Evolutionary conservation across 2,113 vertebrate genomes (phyloP).

Genomic region (Pollachius pollachius): DNA sequence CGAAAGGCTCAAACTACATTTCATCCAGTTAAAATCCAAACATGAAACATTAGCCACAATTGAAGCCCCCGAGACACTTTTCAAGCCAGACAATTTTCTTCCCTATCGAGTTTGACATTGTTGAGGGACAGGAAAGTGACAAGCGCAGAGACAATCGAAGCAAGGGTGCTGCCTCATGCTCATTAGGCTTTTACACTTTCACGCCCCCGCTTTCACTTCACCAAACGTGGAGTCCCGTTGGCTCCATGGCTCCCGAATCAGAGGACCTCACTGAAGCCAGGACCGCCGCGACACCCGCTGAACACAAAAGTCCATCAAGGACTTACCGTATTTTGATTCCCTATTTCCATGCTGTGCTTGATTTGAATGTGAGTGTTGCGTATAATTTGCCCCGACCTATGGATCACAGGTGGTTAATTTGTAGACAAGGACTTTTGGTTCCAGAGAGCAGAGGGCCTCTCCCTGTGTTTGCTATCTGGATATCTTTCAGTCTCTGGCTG

Average conservation of each 20-base stretch:
- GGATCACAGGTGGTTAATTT: slow-evolving; percentile 39
- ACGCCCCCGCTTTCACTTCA: slow-evolving; percentile 63
- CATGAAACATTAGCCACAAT: slow-evolving; percentile 39
- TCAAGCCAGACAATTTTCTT: slow-evolving; percentile 41
- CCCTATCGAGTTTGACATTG: slow-evolving; percentile 54
- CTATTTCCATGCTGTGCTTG: no score
- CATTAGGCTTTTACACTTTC: slow-evolving; percentile 67
- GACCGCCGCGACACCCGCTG: slow-evolving; percentile 33
- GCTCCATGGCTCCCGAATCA: slow-evolving; percentile 48
- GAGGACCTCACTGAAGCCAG: slow-evolving; percentile 56
- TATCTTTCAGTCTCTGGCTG: not conserved
- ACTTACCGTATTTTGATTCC: no score
- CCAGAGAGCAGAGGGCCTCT: slow-evolving; percentile 12
- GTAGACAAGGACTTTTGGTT: slow-evolving; percentile 61
- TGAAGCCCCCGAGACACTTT: slow-evolving; percentile 33
- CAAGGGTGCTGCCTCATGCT: slow-evolving; percentile 50
- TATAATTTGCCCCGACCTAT: slow-evolving; percentile 31
- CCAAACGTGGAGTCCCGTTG: slow-evolving; percentile 32
- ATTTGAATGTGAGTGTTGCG: slow-evolving; percentile 34
- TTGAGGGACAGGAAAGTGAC: slow-evolving; percentile 28
- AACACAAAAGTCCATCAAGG: no score
- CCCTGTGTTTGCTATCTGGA: no score
- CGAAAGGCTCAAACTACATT: no score
- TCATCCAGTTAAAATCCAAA: no score
- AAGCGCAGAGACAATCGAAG: slow-evolving; percentile 27